Evolutionary conservation across 2,888 invertebrate genomes (phyloP).

Genomic region (Drosophila anceps): DNA sequence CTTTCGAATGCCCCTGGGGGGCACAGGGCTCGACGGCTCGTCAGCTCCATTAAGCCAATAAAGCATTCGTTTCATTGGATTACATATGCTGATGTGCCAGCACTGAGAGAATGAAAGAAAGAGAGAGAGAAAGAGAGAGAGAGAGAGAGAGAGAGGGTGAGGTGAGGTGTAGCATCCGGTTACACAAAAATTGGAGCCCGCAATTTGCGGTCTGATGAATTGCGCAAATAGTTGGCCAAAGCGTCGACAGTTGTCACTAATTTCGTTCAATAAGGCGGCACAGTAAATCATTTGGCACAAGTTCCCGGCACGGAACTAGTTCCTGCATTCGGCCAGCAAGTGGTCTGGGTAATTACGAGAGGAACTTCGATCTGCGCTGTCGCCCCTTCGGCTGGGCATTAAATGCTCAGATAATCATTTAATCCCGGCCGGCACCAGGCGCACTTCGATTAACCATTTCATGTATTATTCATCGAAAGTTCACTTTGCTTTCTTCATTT

Average conservation of each 20-base stretch:
- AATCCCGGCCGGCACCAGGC: constrained; percentile 54
- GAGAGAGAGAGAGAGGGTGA: background rate
- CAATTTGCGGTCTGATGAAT: constrained; percentile 75
- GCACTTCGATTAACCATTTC: constrained; percentile 61
- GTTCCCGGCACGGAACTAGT: constrained; percentile 38
- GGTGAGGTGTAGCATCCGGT: constrained; percentile 57
- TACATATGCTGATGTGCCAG: constrained; percentile 73
- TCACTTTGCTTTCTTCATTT: constrained; percentile 30
- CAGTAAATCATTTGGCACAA: constrained; percentile 57
- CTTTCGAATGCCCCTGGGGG: constrained; percentile 67
- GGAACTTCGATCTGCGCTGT: background rate
- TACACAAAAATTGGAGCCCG: constrained; percentile 54
- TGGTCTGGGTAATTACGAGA: constrained; percentile 63
- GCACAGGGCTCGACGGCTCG: constrained; percentile 47
- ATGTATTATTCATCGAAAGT: constrained; percentile 72
- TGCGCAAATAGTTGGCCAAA: constrained; percentile 62
- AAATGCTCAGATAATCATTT: constrained; percentile 72
- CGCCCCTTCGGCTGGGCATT: constrained; percentile 34
- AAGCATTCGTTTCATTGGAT: constrained; percentile 82
- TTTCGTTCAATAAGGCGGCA: constrained; percentile 41
- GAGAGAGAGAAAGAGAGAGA: background rate
- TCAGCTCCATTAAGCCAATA: constrained; percentile 80
- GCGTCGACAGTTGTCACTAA: constrained; percentile 43
- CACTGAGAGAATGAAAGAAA: no score
- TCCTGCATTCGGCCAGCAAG: constrained; percentile 2